A percentile compares a stretch with the other conserved stretches of the same genome.
phyloP scores from a whole-genome alignment of 2,888 invertebrate genomes.

The Aphrophora alni region DNA sequence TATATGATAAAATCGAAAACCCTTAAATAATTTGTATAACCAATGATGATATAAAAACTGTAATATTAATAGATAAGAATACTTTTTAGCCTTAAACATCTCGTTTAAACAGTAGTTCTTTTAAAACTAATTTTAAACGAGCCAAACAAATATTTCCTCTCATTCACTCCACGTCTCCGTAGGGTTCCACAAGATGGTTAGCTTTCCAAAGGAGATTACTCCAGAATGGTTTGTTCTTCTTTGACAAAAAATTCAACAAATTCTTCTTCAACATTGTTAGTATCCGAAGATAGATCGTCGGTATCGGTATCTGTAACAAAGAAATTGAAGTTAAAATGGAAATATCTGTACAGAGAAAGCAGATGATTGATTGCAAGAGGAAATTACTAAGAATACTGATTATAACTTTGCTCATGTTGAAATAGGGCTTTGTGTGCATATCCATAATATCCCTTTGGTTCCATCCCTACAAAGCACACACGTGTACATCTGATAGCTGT shows the following conservation, averaged over 20 bases:
- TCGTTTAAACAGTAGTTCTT: conserved; percentile 2
- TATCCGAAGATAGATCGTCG: conserved; percentile 87
- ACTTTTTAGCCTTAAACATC: conserved; percentile 8
- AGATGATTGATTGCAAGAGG: no score
- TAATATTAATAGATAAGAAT: conserved; percentile 7
- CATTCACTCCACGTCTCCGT: not conserved
- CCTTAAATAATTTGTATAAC: conserved; percentile 44
- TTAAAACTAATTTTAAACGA: conserved; percentile 34
- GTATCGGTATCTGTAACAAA: conserved; percentile 83
- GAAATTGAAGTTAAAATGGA: conserved; percentile 46
- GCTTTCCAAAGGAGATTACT: conserved; percentile 60
- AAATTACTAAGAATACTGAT: no score
- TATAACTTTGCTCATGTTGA: no score
- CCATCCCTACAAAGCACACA: no score
- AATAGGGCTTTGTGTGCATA: no score
- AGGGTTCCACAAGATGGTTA: conserved; percentile 17
- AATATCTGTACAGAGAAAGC: not conserved
- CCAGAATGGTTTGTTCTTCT: conserved; percentile 85
- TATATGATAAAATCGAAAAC: conserved; percentile 57
- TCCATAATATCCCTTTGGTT: no score
- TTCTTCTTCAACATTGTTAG: conserved; percentile 90
- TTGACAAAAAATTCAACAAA: conserved; percentile 97
- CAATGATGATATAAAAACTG: conserved; percentile 46
- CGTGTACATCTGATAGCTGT: no score
- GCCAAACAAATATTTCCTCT: not conserved